Percentiles rank a stretch among this genome's conserved stretches.
These are phyloP conservation scores for Danio choprae DNA, from an alignment of 2,797 vertebrate genomes.

Conservation along the genomic window DNA sequence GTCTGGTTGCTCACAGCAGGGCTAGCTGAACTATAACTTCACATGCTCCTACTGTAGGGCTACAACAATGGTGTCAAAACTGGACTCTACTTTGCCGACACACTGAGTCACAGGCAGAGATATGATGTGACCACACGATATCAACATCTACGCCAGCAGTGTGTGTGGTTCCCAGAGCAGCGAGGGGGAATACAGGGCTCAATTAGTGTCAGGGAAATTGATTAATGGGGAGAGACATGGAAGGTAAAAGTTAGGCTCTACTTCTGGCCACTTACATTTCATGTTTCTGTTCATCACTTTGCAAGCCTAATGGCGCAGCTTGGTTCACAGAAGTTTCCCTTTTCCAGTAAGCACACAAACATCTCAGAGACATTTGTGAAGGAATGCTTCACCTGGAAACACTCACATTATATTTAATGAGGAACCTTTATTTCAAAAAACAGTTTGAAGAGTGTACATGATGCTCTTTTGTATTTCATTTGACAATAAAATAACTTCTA, in stretches of 20 bases:
- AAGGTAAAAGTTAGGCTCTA: constrained; percentile 59
- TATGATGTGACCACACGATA: constrained; percentile 55
- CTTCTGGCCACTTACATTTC: constrained; percentile 55
- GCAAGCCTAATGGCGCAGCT: constrained; percentile 48
- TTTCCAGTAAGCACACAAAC: not conserved
- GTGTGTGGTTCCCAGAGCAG: constrained; percentile 38
- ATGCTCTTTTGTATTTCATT: not conserved
- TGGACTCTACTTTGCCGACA: constrained; percentile 26
- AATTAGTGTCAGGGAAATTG: constrained; percentile 60
- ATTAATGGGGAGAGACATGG: constrained; percentile 58
- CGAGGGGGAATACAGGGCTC: constrained; percentile 50
- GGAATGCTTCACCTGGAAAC: not conserved
- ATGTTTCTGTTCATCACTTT: constrained; percentile 54
- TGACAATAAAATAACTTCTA: no score
- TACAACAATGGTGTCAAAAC: constrained; percentile 59
- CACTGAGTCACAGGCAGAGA: constrained; percentile 45
- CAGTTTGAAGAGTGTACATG: not conserved
- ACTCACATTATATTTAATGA: not conserved
- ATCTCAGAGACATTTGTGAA: not conserved
- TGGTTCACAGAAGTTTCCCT: constrained; percentile 21
- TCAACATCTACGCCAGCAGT: constrained; percentile 22
- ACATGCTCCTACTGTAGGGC: constrained; percentile 58
- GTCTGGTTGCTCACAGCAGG: not conserved
- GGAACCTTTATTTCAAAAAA: no score
- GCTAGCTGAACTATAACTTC: constrained; percentile 36